phyloP scores from a whole-genome alignment of 2,797 vertebrate species.

The Sebastiscus tertius region DNA sequence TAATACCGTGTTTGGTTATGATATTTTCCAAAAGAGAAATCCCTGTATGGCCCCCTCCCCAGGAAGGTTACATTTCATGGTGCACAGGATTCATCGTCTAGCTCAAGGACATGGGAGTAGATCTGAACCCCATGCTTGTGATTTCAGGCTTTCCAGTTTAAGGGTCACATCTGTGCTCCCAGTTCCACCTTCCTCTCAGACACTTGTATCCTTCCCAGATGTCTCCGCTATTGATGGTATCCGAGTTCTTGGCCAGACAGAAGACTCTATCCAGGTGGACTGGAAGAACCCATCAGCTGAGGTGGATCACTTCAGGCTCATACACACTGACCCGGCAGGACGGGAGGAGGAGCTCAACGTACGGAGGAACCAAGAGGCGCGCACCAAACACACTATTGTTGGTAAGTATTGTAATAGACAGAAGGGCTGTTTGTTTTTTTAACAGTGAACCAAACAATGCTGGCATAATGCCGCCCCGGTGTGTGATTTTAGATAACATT shows the following conservation, averaged over 20 bases:
- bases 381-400: slow-evolving; percentile 87
- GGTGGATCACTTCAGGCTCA: slow-evolving; percentile 89
- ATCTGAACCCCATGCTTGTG: slow-evolving; percentile 25
- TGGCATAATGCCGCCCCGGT: too few species aligned
- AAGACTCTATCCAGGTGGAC: slow-evolving; percentile 88
- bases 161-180: slow-evolving; percentile 24
- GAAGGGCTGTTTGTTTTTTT: background rate
- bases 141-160: slow-evolving; percentile 22
- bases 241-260: slow-evolving; percentile 87
- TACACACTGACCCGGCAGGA: slow-evolving; percentile 78
- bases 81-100: background rate
- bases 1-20: background rate
- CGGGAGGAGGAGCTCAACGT: slow-evolving; percentile 80
- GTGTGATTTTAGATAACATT: too few species aligned
- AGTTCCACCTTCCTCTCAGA: slow-evolving; percentile 15
- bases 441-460: too few species aligned
- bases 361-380: slow-evolving; percentile 84
- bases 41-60: background rate
- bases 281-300: slow-evolving; percentile 87
- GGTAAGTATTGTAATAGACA: slow-evolving; percentile 70
- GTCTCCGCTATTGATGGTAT: slow-evolving; percentile 78
- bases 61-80: slow-evolving; percentile 13
- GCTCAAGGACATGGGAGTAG: slow-evolving; percentile 6
- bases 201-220: slow-evolving; percentile 68
- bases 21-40: slow-evolving; percentile 4